Percentiles rank a stretch among this genome's conserved stretches.
Conservation (phyloP, 2,113 vertebrate species). For the Ivindomyrus marchei region DNA sequence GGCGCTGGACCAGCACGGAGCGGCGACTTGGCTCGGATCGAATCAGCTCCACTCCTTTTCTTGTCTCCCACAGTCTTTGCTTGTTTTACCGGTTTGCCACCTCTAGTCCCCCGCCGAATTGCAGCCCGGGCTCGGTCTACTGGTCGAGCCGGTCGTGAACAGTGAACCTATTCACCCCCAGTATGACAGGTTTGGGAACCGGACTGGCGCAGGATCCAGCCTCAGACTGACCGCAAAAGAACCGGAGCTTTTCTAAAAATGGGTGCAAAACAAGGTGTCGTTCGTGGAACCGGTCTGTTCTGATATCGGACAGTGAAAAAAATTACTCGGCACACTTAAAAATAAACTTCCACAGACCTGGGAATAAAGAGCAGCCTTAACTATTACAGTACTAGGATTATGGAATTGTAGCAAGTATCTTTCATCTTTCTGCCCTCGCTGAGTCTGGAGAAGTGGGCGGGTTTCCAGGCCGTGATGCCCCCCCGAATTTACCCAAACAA, state of each 20-base stretch:
- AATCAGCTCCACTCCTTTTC: background rate
- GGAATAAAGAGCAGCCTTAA: background rate
- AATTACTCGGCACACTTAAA: background rate
- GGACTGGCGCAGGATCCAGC: background rate
- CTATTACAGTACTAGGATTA: background rate
- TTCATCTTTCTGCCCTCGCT: background rate
- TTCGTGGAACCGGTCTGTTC: background rate
- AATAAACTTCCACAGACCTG: background rate
- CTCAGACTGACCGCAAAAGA: background rate
- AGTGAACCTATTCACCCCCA: background rate
- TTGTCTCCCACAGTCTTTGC: background rate
- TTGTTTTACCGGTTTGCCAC: background rate
- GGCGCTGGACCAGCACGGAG: background rate
- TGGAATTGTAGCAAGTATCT: background rate
- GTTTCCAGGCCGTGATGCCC: background rate
- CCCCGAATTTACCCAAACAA: background rate
- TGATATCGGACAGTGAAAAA: background rate
- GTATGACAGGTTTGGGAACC: background rate
- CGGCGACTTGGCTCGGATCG: background rate
- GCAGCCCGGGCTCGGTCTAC: background rate
- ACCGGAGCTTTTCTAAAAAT: background rate
- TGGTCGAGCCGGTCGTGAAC: slow-evolving; percentile 4
- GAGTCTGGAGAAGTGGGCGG: background rate
- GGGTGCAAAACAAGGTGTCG: background rate
- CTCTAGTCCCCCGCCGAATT: background rate